Conservation (phyloP, 2,113 vertebrate species). For the Nibea coibor region DNA sequence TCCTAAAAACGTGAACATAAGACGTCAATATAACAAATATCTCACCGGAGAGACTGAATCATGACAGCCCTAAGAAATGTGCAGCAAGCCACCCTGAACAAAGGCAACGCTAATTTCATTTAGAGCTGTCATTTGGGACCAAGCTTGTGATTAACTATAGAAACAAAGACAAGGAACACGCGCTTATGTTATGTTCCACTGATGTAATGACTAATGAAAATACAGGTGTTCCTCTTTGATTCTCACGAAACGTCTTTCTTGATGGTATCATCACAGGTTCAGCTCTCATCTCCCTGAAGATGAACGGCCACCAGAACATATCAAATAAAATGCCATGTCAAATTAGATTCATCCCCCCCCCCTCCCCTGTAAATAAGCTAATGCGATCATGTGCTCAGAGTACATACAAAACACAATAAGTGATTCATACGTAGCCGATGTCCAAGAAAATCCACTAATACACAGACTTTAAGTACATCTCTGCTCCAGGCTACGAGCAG, state of each 20-base stretch:
- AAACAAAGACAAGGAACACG: constrained; percentile 18
- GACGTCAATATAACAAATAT: not conserved
- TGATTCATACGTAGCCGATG: not conserved
- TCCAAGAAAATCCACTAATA: constrained; percentile 13
- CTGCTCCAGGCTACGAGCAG: not conserved
- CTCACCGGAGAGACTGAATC: not conserved
- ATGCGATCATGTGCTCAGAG: constrained; percentile 26
- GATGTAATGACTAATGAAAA: constrained; percentile 51
- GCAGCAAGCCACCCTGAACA: constrained; percentile 22
- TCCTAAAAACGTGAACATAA: constrained; percentile 13
- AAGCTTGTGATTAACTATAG: constrained; percentile 2
- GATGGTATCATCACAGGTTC: constrained; percentile 58
- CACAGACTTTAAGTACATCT: not conserved
- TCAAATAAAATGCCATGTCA: constrained; percentile 54
- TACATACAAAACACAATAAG: not conserved
- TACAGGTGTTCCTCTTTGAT: constrained; percentile 54
- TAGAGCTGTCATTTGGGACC: constrained; percentile 15
- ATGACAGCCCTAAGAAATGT: constrained; percentile 1
- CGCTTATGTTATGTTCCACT: constrained; percentile 19
- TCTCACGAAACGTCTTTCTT: constrained; percentile 42
- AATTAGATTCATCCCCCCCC: constrained; percentile 25
- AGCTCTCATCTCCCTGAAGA: constrained; percentile 49
- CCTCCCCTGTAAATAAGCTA: constrained; percentile 32
- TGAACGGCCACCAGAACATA: constrained; percentile 31
- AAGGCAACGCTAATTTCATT: constrained; percentile 23